Base-by-base conservation (phyloP, 2,888 invertebrate genomes). In the Limenitis camilla region DNA sequence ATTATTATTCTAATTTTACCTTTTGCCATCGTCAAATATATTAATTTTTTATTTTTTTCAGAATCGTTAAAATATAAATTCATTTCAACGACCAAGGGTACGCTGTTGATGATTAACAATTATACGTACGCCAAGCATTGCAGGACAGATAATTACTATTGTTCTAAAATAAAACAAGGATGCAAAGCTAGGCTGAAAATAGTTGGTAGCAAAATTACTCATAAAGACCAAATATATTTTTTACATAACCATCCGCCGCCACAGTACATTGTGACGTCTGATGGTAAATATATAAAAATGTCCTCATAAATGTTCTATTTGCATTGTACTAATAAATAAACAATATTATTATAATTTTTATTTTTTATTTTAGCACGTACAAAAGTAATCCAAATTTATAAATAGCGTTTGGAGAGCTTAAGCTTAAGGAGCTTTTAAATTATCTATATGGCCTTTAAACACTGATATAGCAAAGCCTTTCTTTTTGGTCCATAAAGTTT, bases 41-140 rank as follows among this genome's bases (percentile, higher is more conserved):
- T 49, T 6, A 9, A 6, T 42, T 10, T 6, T 36, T 27, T 31
- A 19, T 47, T 46, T 5, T 28, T 57, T 57, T 35, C 54, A 57
- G 57, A 35, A 8, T 30, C 28, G 5, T 38, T 46, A 30, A 30
- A 55, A 10, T 56, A 52, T 35, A 33, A 53, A 19, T 40, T 56
- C 35, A 49, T 56, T 33, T 38, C 10, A 29, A 58, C 56, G n/a
- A 60, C 59, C 0, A 66, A 63, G 19, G 53, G 55, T 35, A 29
- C 50, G 31, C 42, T 71, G 5, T 44, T 74, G 6, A 66, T 71
- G 70, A 31, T 68, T 30, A 62, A 65, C n/a, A 56, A 56, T 1
- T 71, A 60, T 42, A 72, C 72, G 0, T 71, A 59, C 33, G 60
- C 63, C 0, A 63, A 68, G 52, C 63, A 59, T 40, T 62, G 56